Percentiles rank a stretch among this genome's conserved stretches.
These are phyloP conservation scores for Chascanopsetta lugubris DNA, from an alignment of 2,113 vertebrate genomes.

Conservation along the genomic window DNA sequence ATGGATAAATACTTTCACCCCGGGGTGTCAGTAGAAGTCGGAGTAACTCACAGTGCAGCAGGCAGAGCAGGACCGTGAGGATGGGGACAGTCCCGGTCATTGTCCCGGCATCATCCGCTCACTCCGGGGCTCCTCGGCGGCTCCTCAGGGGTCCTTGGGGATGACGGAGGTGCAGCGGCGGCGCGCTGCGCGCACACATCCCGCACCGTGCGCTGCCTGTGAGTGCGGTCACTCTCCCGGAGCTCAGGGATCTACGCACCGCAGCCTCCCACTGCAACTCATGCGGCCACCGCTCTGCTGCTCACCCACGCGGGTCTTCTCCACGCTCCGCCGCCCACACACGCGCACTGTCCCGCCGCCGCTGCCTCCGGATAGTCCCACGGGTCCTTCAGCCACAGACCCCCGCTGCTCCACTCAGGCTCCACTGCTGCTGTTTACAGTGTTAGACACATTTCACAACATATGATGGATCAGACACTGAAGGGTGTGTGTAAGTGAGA, in stretches of 20 bases:
- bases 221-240: slow-evolving; percentile 12
- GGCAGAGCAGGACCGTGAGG: slow-evolving; percentile 65
- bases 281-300: neutral
- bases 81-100: slow-evolving; percentile 71
- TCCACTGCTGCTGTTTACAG: slow-evolving; percentile 5
- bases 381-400: neutral
- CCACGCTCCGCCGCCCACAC: neutral
- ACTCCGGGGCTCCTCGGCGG: too few species aligned
- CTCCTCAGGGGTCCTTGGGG: slow-evolving; percentile 30
- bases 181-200: slow-evolving; percentile 44
- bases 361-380: slow-evolving; percentile 23
- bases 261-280: neutral
- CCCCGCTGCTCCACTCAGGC: slow-evolving; percentile 23
- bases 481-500: too few species aligned
- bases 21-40: too few species aligned
- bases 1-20: too few species aligned
- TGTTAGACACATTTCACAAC: too few species aligned
- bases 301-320: slow-evolving; percentile 10
- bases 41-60: slow-evolving; percentile 73
- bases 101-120: slow-evolving; percentile 60
- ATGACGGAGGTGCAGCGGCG: slow-evolving; percentile 31
- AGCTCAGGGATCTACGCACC: too few species aligned
- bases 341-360: slow-evolving; percentile 23
- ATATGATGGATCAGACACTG: too few species aligned
- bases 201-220: slow-evolving; percentile 15